Evolutionary conservation across 1,140 invertebrate genomes (phyloP).

Genomic region (Drosophila simulans): DNA sequence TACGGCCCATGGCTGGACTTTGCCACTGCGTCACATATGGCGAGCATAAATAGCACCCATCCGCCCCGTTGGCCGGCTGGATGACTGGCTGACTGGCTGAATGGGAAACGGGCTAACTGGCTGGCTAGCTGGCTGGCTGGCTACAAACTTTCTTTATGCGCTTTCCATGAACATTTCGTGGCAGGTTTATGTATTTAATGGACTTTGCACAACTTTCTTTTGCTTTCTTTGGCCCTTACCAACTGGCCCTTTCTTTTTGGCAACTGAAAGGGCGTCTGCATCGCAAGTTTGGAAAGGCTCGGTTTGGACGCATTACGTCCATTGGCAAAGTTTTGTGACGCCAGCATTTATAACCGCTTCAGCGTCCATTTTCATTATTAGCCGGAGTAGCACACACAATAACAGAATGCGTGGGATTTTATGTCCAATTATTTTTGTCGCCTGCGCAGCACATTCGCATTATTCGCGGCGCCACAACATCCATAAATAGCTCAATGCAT

Average conservation of each 20-base stretch:
- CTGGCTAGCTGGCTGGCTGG: conserved; percentile 14
- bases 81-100: conserved; percentile 9
- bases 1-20: conserved; percentile 54
- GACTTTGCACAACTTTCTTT: conserved; percentile 75
- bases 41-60: conserved; percentile 74
- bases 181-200: conserved; percentile 83
- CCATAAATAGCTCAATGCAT: conserved; percentile 50
- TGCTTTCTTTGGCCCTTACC: conserved; percentile 20
- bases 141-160: conserved; percentile 81
- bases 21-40: conserved; percentile 71
- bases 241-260: conserved; percentile 23
- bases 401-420: conserved; percentile 38
- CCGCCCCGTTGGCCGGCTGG: conserved; percentile 30
- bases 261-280: conserved; percentile 24
- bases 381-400: conserved; percentile 21
- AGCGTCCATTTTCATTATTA: conserved; percentile 79
- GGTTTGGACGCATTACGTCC: conserved; percentile 65
- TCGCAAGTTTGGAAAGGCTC: conserved; percentile 39
- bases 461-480: conserved; percentile 23
- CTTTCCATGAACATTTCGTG: conserved; percentile 82
- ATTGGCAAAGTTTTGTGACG: conserved; percentile 77
- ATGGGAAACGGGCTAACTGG: conserved; percentile 1
- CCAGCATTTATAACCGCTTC: conserved; percentile 71
- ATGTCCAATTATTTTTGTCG: conserved; percentile 61
- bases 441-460: conserved; percentile 20